These are phyloP conservation scores for Pempheris klunzingeri DNA, from an alignment of 2,797 vertebrate genomes.

Conservation along the genomic window DNA sequence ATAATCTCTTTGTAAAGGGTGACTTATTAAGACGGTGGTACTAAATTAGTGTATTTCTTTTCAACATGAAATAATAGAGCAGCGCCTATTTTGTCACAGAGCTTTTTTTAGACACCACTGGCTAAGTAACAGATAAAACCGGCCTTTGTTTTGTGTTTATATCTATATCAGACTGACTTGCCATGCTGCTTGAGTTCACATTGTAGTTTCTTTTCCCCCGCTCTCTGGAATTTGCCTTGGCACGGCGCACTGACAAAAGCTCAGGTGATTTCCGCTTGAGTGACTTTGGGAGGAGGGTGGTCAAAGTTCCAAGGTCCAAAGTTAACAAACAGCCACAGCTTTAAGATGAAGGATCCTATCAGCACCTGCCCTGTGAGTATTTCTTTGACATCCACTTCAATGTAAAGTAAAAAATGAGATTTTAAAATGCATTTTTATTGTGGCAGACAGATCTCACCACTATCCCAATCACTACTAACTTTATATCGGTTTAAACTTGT, in stretches of 20 bases:
- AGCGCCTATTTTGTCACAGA: neutral
- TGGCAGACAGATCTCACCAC: neutral
- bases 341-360: slow-evolving; percentile 90
- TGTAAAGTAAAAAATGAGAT: neutral
- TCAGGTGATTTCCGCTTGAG: slow-evolving; percentile 83
- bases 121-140: neutral
- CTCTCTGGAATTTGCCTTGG: slow-evolving; percentile 65
- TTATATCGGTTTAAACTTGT: neutral
- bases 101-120: neutral
- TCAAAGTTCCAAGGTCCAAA: slow-evolving; percentile 81
- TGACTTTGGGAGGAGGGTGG: slow-evolving; percentile 75
- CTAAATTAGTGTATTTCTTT: neutral
- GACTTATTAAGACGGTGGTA: neutral
- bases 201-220: neutral
- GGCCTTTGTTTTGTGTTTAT: slow-evolving; percentile 30
- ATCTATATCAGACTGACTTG: slow-evolving; percentile 2
- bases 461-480: neutral
- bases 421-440: neutral
- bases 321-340: slow-evolving; percentile 79
- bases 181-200: slow-evolving; percentile 22
- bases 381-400: neutral
- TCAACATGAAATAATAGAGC: slow-evolving; percentile 4
- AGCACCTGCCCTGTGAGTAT: slow-evolving; percentile 89
- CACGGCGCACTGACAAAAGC: slow-evolving; percentile 22
- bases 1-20: neutral